Base-by-base conservation (phyloP, 1,140 invertebrate genomes). In the Neotoxoptera formosana region DNA sequence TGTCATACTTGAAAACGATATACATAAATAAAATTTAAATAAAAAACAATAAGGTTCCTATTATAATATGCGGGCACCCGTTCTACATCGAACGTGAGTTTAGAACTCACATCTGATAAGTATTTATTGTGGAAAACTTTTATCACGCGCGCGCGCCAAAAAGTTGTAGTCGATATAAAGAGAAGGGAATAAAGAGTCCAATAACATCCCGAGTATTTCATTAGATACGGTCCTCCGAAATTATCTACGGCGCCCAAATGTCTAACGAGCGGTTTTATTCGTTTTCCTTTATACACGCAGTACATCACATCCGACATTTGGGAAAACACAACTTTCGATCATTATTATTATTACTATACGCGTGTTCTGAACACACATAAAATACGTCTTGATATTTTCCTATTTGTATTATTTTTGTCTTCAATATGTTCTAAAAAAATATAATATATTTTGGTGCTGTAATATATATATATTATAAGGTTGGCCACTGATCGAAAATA, bases 211-310 rank as follows among this genome's bases (percentile, higher is more conserved):
- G 36, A 2, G 41, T 86, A 86, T 86, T 86, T 86, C 41, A 86
- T 86, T 86, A 86, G 25, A 47, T 86, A 47, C n/a, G 11, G 41
- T 86, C 25, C 23, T 86, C 9, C 30, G 41, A 86, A 86, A 86
- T 86, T 86, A 86, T 86, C 45, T 86, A 23, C 25, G 41, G 41
- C 41, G 23, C 30, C 25, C 84, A 47, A 86, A 86, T 41, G 41
- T 47, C 84, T 86, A 86, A 86, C 41, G 41, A 86, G 84, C 25
- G 30, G 84, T 86, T 86, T 86, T 86, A 86, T 86, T 86, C 41
- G 41, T 30, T 30, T 47, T 84, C 20, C 34, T 83, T 45, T 84
- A 25, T 36, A 83, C 76, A n/a, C 34, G 20, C 21, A 21, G 7
- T 36, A 23, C 76, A 2, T 67, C 56, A 60, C 56, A 60, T 60